Evolutionary conservation across 2,888 invertebrate species (phyloP).

Genomic region (Archips crataeganus): DNA sequence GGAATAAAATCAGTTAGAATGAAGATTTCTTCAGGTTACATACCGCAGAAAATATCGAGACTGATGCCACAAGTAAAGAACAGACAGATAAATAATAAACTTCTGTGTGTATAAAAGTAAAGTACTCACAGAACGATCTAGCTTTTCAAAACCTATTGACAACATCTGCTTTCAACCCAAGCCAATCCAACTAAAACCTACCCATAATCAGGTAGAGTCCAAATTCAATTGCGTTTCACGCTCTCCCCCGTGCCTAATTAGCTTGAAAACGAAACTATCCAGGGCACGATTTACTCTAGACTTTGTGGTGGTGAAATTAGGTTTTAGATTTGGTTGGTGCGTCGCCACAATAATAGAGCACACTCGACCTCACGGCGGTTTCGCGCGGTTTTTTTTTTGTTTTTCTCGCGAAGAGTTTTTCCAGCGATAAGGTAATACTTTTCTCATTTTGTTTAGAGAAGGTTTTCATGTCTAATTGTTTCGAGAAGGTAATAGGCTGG

Average conservation of each 20-base stretch:
- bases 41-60: no score
- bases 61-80: neutral
- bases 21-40: no score
- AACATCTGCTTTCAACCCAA: slow-evolving; percentile 32
- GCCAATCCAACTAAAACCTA: slow-evolving; percentile 43
- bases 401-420: slow-evolving; percentile 50
- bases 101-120: neutral
- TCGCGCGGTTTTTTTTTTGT: slow-evolving; percentile 67
- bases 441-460: no score
- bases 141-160: slow-evolving; percentile 38
- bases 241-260: slow-evolving; percentile 76
- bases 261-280: slow-evolving; percentile 74
- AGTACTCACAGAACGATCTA: slow-evolving; percentile 28
- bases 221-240: slow-evolving; percentile 56
- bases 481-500: no score
- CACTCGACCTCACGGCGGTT: slow-evolving; percentile 75
- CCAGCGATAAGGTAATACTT: neutral
- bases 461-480: no score
- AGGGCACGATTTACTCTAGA: slow-evolving; percentile 46
- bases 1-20: no score
- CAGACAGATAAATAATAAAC: neutral
- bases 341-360: slow-evolving; percentile 69
- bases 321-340: slow-evolving; percentile 47
- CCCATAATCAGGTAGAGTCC: slow-evolving; percentile 52
- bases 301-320: slow-evolving; percentile 54